Evolutionary conservation across 2,797 vertebrate genomes (phyloP).

Genomic region (Poecilia wingei): DNA sequence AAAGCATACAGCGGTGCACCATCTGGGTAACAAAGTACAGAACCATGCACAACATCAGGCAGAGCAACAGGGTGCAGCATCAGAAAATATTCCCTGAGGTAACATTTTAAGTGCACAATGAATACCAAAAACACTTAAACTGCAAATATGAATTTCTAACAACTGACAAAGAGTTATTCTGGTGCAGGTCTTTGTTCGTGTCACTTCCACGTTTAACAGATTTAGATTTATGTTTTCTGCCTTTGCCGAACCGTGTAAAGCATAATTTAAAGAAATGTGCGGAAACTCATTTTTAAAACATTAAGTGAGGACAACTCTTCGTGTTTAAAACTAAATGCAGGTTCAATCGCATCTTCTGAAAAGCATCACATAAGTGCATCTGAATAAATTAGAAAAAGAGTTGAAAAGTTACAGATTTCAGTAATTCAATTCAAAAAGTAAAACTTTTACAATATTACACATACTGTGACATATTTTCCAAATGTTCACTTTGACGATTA

Average conservation of each 20-base stretch:
- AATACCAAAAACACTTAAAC: slow-evolving; percentile 36
- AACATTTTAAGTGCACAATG: slow-evolving; percentile 46
- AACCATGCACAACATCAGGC: slow-evolving; percentile 60
- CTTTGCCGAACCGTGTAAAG: slow-evolving; percentile 25
- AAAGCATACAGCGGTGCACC: slow-evolving; percentile 66
- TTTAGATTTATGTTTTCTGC: slow-evolving; percentile 25
- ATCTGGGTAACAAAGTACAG: slow-evolving; percentile 68
- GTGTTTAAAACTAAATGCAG: slow-evolving; percentile 7
- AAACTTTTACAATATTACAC: background rate
- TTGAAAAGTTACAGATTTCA: slow-evolving; percentile 1
- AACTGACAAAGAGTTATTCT: slow-evolving; percentile 22
- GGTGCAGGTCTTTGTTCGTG: slow-evolving; percentile 30
- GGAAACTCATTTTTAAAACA: slow-evolving; percentile 5
- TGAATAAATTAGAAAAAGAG: slow-evolving; percentile 5
- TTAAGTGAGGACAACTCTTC: slow-evolving; percentile 2
- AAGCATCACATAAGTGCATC: background rate
- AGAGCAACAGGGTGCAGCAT: slow-evolving; percentile 43
- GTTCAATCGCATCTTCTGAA: slow-evolving; percentile 1
- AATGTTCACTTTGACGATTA: background rate
- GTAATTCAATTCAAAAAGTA: background rate
- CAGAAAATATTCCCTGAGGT: slow-evolving; percentile 45
- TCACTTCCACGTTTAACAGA: slow-evolving; percentile 26
- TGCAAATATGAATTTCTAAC: slow-evolving; percentile 36
- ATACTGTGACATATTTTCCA: too few relatives aligned
- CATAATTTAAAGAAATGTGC: slow-evolving; percentile 2